Evolutionary conservation across 2,113 vertebrate genomes (phyloP).

Genomic region (Glaucomys volans): DNA sequence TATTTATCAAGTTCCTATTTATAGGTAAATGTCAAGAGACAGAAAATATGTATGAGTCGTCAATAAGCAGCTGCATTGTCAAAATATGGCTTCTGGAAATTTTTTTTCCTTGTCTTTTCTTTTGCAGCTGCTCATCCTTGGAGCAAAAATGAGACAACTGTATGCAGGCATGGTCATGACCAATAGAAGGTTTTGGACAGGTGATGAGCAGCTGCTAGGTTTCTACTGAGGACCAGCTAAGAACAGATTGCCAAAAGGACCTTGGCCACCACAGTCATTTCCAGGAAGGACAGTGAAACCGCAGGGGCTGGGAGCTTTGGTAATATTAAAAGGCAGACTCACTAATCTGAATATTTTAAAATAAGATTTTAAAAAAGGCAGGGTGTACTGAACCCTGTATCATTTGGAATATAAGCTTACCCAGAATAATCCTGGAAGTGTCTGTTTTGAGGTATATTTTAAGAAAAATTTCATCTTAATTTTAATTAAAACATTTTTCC

Average conservation of each 20-base stretch:
- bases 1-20: conserved; percentile 58
- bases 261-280: background rate
- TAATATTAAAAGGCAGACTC: background rate
- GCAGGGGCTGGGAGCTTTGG: background rate
- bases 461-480: background rate
- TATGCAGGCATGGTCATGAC: background rate
- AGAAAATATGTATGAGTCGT: conserved; percentile 29
- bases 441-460: background rate
- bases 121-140: conserved; percentile 54
- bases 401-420: background rate
- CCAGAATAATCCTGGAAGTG: background rate
- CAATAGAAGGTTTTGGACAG: background rate
- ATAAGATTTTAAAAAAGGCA: background rate
- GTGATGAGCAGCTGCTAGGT: conserved; percentile 57
- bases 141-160: conserved; percentile 1
- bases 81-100: conserved; percentile 31
- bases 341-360: background rate
- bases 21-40: conserved; percentile 18
- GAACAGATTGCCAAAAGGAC: background rate
- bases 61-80: conserved; percentile 15
- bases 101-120: background rate
- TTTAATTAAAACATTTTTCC: background rate
- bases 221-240: background rate
- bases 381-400: background rate
- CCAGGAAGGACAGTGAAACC: conserved; percentile 1